Percentiles rank a stretch among this genome's conserved stretches.
Evolutionary conservation across 1,140 invertebrate genomes (phyloP).

Genomic region (Drosophila willistoni): DNA sequence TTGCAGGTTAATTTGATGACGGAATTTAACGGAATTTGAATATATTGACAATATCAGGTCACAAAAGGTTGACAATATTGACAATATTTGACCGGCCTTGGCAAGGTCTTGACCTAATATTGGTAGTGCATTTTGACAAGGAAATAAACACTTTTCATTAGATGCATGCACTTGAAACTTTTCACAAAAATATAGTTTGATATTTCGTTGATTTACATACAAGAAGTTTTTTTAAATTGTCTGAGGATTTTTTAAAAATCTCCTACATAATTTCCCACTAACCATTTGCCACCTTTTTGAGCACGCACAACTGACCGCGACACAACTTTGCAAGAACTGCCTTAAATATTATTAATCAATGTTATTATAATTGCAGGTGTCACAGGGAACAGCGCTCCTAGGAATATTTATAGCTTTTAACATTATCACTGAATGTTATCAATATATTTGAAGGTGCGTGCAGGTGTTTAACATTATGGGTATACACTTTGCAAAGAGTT

Average conservation of each 20-base stretch:
- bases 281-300: background rate
- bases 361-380: background rate
- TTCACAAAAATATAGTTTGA: too few relatives aligned
- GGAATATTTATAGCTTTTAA: constrained; percentile 6
- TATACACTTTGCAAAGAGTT: background rate
- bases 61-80: too few relatives aligned
- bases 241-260: too few relatives aligned
- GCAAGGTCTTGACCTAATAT: too few relatives aligned
- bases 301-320: background rate
- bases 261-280: too few relatives aligned
- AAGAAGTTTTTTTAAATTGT: background rate
- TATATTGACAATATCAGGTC: too few relatives aligned
- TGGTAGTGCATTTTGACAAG: background rate
- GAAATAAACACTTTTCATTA: background rate
- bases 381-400: background rate
- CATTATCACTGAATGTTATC: constrained; percentile 8
- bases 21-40: too few relatives aligned
- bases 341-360: background rate
- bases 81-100: too few relatives aligned
- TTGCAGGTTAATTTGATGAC: too few relatives aligned
- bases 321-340: background rate
- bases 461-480: background rate
- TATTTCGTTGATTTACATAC: too few relatives aligned
- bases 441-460: constrained; percentile 2
- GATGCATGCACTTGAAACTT: too few relatives aligned